Base-by-base conservation (phyloP, 2,888 invertebrate genomes). In the Erynnis tages region DNA sequence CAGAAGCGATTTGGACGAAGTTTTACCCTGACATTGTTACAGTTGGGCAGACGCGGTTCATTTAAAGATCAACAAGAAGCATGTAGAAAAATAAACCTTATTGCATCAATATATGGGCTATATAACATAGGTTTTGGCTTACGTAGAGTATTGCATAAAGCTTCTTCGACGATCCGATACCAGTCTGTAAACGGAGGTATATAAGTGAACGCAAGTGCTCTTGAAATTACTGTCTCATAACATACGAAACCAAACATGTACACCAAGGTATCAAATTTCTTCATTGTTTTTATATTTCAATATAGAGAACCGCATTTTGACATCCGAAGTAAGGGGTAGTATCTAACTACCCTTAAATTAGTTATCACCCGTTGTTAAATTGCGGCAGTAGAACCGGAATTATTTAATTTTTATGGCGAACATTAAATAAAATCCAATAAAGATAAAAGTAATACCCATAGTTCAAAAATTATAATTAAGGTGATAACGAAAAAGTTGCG, bases 141-240 rank as follows among this genome's bases (percentile, higher is more conserved):
- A 52, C 49, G 45, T 10, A 13, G 21, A 14, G 27, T 57, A 55
- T 60, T 69, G 71, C 61, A 71, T 67, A 69, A 73, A 69, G 58
- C 69, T 66, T 73, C 69, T 65, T 63, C 60, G 72, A 72, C 67
- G 66, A 73, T 69, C 66, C 64, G 67, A 76, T 79, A 82, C 83
- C 78, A 72, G 84, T 85, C 81, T 72, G 62, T 66, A 54, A 48
- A 57, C 53, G 50, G 32, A 67, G 64, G 71, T 87, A 87, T 87
- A 87, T 77, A 87, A 83, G 80, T 72, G 78, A 79, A 74, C 62
- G 78, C 69, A 58, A 63, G 58, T 67, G 64, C 60, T 71, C 63
- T 71, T 66, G 59, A 67, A 76, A 74, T 76, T 77, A 83, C 73
- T 82, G 75, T 71, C 71, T 73, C 69, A 71, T 70, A 63, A 65